Base-by-base conservation (phyloP, 92 coral and sea anemone genomes). In the Siderastrea radians region DNA sequence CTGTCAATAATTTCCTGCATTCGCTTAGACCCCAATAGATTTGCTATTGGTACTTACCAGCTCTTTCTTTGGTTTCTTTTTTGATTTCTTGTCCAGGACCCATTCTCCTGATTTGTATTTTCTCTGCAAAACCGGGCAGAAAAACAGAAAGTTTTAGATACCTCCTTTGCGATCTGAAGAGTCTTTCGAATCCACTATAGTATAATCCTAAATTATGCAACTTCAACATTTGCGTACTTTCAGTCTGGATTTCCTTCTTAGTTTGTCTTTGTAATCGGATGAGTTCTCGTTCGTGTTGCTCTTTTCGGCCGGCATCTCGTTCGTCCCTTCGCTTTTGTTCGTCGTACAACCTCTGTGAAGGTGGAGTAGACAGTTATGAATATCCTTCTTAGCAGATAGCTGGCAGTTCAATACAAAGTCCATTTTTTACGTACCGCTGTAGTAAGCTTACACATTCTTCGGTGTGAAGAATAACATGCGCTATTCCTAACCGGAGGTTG, bases 71-170 rank as follows among this genome's bases (percentile, higher is more conserved):
- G 38, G 38, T 26, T 26, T 26, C 38, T 26, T 26, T 26, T 26
- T 26, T 26, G 38, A 26, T 26, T 26, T 68, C 57, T 15, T 71
- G 2, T 71, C 14, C 17, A 71, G 26, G 53, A 46, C 38, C 76
- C 76, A 71, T 26, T 71, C 76, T 16, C 53, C 50, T 14, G 76
- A 71, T 26, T 49, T 71, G 76, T 44, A 71, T 49, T 71, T 71
- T 13, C 76, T 71, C 76, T 49, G 2, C 4, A 71, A 71, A 63
- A 63, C 3, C 62, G 62, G 15, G 13, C 13, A 10, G 62, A 10
- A 10, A 10, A 58, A 58, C 15, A 58, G 15, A 58, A 10, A 12
- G 10, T 58, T 10, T 11, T 58, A 58, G 10, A 10, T 10, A 10
- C 15, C 15, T 15, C 10, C 10, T 58, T 7, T 10, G 15, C 13